Base-by-base conservation (phyloP, 2,888 invertebrate genomes). In the Catocala sponsa region DNA sequence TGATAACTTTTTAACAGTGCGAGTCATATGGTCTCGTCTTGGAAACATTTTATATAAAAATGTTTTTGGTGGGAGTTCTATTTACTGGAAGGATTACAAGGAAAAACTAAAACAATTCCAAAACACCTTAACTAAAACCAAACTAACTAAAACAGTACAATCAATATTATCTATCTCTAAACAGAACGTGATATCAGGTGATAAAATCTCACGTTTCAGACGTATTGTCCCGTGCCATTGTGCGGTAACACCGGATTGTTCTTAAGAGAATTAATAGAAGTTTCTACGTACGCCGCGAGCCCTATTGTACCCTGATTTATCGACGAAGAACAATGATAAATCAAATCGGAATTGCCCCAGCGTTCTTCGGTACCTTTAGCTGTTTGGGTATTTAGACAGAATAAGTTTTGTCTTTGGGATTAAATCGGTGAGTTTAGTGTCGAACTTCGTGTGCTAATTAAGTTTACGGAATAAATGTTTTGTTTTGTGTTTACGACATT, bases 251-350 rank as follows among this genome's bases (percentile, higher is more conserved):
- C 87, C 78, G 87, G 82, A 91, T 91, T 91, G 92, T 91, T 92
- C 91, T 91, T 88, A 91, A 87, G 87, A 87, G 91, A 91, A 92
- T 93, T 93, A 92, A 93, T 93, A 92, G 92, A 92, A 93, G 89
- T 91, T 89, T 87, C 86, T 81, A 79, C 80, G 82, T 79, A 84
- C 85, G 84, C 88, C 87, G 74, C 78, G 86, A 88, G 86, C 87
- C 88, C 90, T 90, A 91, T 92, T 91, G 91, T 91, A 79, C 82
- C 81, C 90, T 91, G 93, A 94, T 92, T 93, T 93, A 94, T 92
- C 89, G 89, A 84, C 84, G 86, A 92, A 94, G 93, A 92, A 92
- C 92, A 92, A 92, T 90, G 91, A 92, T 94, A 94, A 94, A 94
- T 94, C 93, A 93, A 91, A 93, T 89, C 85, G 89, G 85, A 92